phyloP scores from a whole-genome alignment of 2,113 vertebrate genomes.

The Epinephelus lanceolatus region DNA sequence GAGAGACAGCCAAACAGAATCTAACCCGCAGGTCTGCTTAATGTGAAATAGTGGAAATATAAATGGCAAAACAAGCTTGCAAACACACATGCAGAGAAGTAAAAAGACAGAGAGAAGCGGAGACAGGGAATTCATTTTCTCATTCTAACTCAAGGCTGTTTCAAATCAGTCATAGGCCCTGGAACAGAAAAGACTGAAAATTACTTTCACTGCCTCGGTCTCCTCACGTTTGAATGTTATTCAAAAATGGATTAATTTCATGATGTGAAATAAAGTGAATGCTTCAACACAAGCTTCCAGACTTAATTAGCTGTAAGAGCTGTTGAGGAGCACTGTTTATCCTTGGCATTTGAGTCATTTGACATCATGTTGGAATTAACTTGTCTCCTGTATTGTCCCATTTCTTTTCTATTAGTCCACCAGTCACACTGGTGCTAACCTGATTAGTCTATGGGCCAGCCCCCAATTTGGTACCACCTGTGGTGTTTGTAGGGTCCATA shows the following conservation, averaged over 20 bases:
- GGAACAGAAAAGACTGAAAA: not conserved
- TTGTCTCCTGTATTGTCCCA: not conserved
- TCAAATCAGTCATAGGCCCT: conserved; percentile 10
- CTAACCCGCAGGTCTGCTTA: conserved; percentile 8
- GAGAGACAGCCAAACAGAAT: not conserved
- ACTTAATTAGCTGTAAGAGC: conserved; percentile 6
- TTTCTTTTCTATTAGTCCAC: not conserved
- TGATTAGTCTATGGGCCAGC: no score
- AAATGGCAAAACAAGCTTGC: conserved; percentile 13
- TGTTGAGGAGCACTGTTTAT: not conserved
- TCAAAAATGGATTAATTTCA: conserved; percentile 16
- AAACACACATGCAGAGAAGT: not conserved
- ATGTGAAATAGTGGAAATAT: conserved; percentile 9
- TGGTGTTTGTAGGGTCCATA: no score
- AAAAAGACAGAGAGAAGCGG: not conserved
- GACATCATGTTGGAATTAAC: not conserved
- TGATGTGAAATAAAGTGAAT: not conserved
- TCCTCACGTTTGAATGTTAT: not conserved
- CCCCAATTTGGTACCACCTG: no score
- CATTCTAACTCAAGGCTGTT: conserved; percentile 30
- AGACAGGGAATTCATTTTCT: conserved; percentile 1
- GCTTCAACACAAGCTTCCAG: not conserved
- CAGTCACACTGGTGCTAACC: not conserved
- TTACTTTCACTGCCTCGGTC: not conserved
- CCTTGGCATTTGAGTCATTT: not conserved